Percentiles rank a stretch among this genome's conserved stretches.
These are phyloP conservation scores for Gouania willdenowi DNA, from an alignment of 2,797 vertebrate species.

Conservation along the genomic window DNA sequence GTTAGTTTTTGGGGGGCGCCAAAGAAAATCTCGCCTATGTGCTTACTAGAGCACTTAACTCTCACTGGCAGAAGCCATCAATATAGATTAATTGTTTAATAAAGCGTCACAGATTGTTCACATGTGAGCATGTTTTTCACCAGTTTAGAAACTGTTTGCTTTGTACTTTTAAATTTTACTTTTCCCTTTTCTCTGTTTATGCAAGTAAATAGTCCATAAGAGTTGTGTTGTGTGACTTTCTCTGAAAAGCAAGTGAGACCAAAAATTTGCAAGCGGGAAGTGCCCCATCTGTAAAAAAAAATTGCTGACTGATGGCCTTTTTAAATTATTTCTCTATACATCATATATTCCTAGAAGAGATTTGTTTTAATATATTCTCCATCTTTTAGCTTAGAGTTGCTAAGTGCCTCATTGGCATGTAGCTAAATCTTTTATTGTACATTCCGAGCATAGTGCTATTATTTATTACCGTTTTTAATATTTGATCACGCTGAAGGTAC, in stretches of 20 bases:
- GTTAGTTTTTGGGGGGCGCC: no score
- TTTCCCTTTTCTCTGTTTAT: conserved; percentile 8
- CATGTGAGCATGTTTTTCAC: conserved; percentile 26
- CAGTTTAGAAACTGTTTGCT: no score
- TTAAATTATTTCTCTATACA: conserved; percentile 20
- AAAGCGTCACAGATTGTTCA: conserved; percentile 53
- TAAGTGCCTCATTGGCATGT: conserved; percentile 35
- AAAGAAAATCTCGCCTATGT: no score
- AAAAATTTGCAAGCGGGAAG: background rate
- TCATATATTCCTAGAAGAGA: conserved; percentile 8
- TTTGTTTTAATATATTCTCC: conserved; percentile 30
- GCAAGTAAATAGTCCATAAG: background rate
- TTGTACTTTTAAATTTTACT: conserved; percentile 14
- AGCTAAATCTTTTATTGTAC: conserved; percentile 27
- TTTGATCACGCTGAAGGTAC: conserved; percentile 34
- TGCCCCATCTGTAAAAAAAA: background rate
- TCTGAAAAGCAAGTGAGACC: background rate
- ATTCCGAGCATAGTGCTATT: conserved; percentile 43
- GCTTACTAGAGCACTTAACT: conserved; percentile 50
- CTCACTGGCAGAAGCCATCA: conserved; percentile 48
- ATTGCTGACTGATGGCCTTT: conserved; percentile 24
- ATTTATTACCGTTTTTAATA: conserved; percentile 50
- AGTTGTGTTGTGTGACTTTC: no score
- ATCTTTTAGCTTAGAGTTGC: conserved; percentile 13
- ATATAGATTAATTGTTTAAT: conserved; percentile 60